A percentile compares a stretch with the other conserved stretches of the same genome.
These are phyloP conservation scores for Limosa lapponica DNA, from an alignment of 2,797 vertebrate species.

Conservation along the genomic window DNA sequence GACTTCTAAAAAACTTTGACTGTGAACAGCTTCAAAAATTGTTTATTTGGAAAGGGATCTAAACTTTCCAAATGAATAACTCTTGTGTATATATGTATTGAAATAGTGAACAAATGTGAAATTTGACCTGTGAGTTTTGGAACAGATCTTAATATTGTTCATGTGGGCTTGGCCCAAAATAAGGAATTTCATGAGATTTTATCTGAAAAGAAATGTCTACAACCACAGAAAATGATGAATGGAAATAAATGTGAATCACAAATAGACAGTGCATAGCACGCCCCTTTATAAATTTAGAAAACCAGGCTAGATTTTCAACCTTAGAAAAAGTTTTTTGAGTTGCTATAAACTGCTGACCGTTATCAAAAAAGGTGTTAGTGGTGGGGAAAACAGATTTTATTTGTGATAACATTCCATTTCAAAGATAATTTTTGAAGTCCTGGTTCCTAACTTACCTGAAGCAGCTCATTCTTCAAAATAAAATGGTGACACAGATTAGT, in stretches of 20 bases:
- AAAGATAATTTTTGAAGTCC: not conserved
- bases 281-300: not conserved
- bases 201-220: not conserved
- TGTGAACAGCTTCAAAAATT: not conserved
- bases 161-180: not conserved
- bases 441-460: not conserved
- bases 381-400: not conserved
- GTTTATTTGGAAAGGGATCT: not conserved
- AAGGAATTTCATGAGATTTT: not conserved
- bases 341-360: not conserved
- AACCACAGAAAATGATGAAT: not conserved
- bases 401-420: not conserved
- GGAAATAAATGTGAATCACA: not conserved
- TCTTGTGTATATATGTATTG: not conserved
- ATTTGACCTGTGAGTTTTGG: not conserved
- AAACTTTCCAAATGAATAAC: not conserved
- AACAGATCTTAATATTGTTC: not conserved
- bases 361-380: accelerated
- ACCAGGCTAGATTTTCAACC: not conserved
- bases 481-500: not conserved
- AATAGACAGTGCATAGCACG: not conserved
- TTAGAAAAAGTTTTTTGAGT: not conserved
- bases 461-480: constrained; percentile 3
- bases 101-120: not conserved
- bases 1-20: not conserved